Evolutionary conservation across 2,113 vertebrate genomes (phyloP).

Genomic region (Psephotus haematonotus): DNA sequence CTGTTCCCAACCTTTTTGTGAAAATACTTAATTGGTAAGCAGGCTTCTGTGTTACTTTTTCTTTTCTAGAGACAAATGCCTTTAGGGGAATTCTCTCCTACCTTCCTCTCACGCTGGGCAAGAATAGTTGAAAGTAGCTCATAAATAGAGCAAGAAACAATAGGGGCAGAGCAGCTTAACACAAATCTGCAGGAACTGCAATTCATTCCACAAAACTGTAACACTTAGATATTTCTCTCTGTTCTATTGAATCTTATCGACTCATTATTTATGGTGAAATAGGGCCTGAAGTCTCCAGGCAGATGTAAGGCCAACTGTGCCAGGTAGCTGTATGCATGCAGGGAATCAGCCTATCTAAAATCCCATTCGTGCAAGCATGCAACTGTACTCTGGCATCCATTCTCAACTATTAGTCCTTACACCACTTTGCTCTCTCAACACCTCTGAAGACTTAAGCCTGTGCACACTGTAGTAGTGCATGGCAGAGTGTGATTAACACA

Average conservation of each 20-base stretch:
- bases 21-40: neutral
- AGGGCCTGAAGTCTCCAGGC: neutral
- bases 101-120: neutral
- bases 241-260: neutral
- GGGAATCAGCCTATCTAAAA: neutral
- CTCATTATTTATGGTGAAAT: neutral
- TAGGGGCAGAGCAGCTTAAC: neutral
- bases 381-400: accelerated
- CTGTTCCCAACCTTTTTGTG: neutral
- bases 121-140: neutral
- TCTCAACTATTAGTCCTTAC: neutral
- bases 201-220: neutral
- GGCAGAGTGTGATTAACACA: accelerated
- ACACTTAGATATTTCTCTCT: neutral
- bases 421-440: neutral
- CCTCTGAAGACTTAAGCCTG: neutral
- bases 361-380: accelerated
- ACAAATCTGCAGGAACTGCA: neutral
- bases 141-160: neutral
- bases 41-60: neutral
- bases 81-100: neutral
- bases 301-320: neutral
- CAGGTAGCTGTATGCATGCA: neutral
- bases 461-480: neutral
- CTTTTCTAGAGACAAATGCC: neutral